A percentile compares a stretch with the other conserved stretches of the same genome.
phyloP scores from a whole-genome alignment of 2,113 vertebrate genomes.

The Mastomys coucha region DNA sequence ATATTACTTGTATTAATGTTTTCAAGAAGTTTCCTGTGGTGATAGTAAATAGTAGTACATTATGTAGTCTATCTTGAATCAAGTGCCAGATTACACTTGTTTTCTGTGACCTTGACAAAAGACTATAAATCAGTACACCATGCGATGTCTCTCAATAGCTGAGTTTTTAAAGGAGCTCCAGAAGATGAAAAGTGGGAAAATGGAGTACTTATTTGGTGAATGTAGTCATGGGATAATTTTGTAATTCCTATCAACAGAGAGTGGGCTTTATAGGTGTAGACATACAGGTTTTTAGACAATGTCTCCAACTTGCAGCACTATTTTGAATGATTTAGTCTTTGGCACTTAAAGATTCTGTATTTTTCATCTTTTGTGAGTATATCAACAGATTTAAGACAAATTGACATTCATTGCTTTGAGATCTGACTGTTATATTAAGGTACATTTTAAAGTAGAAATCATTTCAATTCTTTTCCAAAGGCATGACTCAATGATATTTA shows the following conservation, averaged over 20 bases:
- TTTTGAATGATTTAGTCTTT: conserved; percentile 14
- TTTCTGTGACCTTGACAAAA: not conserved
- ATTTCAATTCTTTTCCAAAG: conserved; percentile 3
- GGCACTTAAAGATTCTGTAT: not conserved
- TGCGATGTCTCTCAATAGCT: not conserved
- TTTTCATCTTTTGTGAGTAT: not conserved
- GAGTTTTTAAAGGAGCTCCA: not conserved
- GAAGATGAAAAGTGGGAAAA: not conserved
- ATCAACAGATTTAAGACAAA: conserved; percentile 28
- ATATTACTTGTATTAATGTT: not conserved
- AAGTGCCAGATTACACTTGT: not conserved
- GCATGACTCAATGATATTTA: not conserved
- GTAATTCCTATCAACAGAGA: not conserved
- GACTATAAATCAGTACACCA: not conserved
- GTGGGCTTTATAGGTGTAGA: not conserved
- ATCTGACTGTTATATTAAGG: not conserved
- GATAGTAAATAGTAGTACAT: not conserved
- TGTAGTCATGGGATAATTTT: not conserved
- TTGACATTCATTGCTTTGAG: not conserved
- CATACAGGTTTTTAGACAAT: not conserved
- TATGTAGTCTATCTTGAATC: not conserved
- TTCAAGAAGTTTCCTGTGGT: not conserved
- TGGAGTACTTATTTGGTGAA: not conserved
- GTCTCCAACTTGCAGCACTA: not conserved
- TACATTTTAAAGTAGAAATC: conserved; percentile 48